phyloP scores from a whole-genome alignment of 2,888 invertebrate genomes.

The Acrobasis repandana region DNA sequence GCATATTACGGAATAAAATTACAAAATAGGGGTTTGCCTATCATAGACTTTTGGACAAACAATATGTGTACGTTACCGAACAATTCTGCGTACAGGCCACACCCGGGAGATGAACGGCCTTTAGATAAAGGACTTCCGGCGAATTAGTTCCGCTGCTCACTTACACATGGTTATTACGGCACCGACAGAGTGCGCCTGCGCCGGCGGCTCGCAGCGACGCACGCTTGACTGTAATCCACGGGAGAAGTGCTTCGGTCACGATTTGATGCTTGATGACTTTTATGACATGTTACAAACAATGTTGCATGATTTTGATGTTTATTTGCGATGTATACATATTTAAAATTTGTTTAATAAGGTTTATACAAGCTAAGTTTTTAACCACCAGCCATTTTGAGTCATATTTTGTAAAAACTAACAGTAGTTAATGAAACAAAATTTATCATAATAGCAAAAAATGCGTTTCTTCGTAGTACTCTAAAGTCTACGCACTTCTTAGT shows the following conservation, averaged over 20 bases:
- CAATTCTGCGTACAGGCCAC: conserved; percentile 23
- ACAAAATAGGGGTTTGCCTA: neutral
- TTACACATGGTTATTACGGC: conserved; percentile 45
- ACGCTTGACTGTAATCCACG: conserved; percentile 21
- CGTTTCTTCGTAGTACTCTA: neutral
- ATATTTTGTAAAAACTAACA: no score
- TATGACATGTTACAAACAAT: neutral
- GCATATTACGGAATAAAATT: no score
- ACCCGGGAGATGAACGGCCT: conserved; percentile 66
- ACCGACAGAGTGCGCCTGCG: no score
- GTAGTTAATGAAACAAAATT: no score
- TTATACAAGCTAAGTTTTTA: no score
- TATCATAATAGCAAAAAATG: neutral
- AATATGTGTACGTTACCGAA: neutral
- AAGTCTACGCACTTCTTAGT: neutral
- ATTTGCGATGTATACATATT: no score
- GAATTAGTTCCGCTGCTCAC: conserved; percentile 64
- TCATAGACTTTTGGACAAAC: neutral
- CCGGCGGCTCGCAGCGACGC: conserved; percentile 38
- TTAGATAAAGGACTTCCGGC: conserved; percentile 72
- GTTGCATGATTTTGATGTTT: neutral
- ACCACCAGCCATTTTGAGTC: neutral
- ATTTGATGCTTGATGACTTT: neutral
- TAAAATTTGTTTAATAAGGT: no score
- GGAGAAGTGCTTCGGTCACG: conserved; percentile 5